These are phyloP conservation scores for Larimichthys crocea DNA, from an alignment of 2,113 vertebrate species.

Conservation along the genomic window DNA sequence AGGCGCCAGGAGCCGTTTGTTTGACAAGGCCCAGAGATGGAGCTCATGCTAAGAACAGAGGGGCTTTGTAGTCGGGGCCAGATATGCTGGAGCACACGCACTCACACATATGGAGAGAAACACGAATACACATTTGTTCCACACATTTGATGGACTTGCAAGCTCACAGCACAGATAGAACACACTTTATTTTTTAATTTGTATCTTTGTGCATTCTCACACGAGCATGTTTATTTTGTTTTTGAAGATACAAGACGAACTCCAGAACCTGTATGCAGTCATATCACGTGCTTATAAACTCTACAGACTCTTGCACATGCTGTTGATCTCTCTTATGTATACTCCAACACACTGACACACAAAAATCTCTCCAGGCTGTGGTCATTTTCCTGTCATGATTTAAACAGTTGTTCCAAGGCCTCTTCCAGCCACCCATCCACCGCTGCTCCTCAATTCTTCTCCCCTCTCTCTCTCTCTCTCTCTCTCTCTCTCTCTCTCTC, in stretches of 20 bases:
- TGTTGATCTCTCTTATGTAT: neutral
- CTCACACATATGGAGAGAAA: conserved; percentile 52
- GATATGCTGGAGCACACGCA: conserved; percentile 65
- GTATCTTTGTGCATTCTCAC: conserved; percentile 5
- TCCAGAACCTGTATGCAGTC: neutral
- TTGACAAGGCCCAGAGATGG: conserved; percentile 80
- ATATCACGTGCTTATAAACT: conserved; percentile 20
- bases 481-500: conserved; percentile 62
- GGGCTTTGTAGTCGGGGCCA: conserved; percentile 82
- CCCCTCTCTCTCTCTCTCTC: conserved; percentile 17
- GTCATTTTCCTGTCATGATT: conserved; percentile 80
- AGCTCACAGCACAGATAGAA: conserved; percentile 13
- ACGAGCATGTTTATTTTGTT: neutral
- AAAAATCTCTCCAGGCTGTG: conserved; percentile 52
- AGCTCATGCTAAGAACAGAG: conserved; percentile 80
- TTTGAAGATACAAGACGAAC: conserved; percentile 17
- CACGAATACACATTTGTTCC: conserved; percentile 48
- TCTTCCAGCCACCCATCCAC: conserved; percentile 65
- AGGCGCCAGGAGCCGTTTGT: conserved; percentile 76
- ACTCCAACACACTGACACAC: conserved; percentile 36
- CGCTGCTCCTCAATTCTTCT: conserved; percentile 28
- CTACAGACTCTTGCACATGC: conserved; percentile 13
- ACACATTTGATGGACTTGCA: conserved; percentile 46
- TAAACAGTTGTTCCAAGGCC: conserved; percentile 79
- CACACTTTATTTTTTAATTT: neutral